Evolutionary conservation across 92 coral and sea anemone species (phyloP), one percentile per base, ranked within the genome.

Genomic region (Micromussa lordhowensis): DNA sequence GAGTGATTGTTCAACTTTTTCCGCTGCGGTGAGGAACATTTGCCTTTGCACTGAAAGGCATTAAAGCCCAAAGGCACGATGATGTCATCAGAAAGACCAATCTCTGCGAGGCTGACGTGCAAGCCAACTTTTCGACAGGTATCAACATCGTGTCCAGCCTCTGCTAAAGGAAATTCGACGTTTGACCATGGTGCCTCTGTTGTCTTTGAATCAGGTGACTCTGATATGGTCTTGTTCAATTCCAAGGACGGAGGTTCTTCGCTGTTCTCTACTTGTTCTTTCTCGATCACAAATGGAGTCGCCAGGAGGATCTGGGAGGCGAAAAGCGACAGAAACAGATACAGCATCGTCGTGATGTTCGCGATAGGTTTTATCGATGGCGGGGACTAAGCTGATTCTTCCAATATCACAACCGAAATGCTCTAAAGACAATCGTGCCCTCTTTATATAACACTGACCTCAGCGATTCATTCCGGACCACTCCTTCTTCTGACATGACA

Each of bases 21-120:
- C 48, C 44, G 61, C 4, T 29, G 58, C 21, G 71, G 40, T 21
- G 6, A 5, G 63, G 83, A 76, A 63, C 89, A 86, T 10, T 59
- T 78, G 19, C 89, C 89, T 26, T 51, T 32, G 17, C 89, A 86
- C 35, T 68, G 82, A 24, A 36, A 86, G 7, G 89, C 83, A 63
- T 86, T 77, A 63, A 76, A 76, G 38, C 21, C 1, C 28, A 13
- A 28, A 22, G 89, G 89, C 30, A 2, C 3, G 35, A 86, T n/a
- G 28, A 75, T 4, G 24, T 63, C 38, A 35, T 14, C 58, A 9
- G 32, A 22, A 61, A 55, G 18, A 22, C 18, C 36, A 21, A 86
- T 38, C 19, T 58, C 76, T 12, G 28, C 11, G 19, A 76, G 17
- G 55, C 28, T 30, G 61, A 86, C 63, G 24, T 61, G 24, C 89